These are phyloP conservation scores for Eubasilissa splendida DNA, from an alignment of 2,888 invertebrate species.

Conservation along the genomic window DNA sequence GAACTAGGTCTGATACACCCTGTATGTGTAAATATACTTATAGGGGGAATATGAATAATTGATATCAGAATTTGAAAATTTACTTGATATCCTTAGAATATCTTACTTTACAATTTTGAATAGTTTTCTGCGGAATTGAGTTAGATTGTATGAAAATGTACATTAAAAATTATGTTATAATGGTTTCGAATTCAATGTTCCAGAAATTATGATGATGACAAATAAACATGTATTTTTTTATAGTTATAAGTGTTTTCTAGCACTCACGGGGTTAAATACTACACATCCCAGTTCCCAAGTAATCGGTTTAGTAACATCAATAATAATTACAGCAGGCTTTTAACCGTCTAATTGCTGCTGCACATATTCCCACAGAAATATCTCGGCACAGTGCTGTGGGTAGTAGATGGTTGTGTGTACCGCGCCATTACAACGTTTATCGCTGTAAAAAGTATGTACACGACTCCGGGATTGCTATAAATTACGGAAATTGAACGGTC, in stretches of 20 bases:
- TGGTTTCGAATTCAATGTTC: too few relatives aligned
- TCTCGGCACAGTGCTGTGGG: neutral
- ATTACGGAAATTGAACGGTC: slow-evolving; percentile 26
- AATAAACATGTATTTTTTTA: too few relatives aligned
- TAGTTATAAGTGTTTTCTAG: neutral
- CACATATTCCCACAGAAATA: slow-evolving; percentile 29
- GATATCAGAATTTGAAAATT: too few relatives aligned
- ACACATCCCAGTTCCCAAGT: slow-evolving; percentile 14
- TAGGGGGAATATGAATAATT: too few relatives aligned
- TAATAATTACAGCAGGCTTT: slow-evolving; percentile 24
- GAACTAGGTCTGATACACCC: too few relatives aligned
- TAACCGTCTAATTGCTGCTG: slow-evolving; percentile 25
- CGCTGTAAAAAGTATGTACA: slow-evolving; percentile 17
- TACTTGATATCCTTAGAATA: too few relatives aligned
- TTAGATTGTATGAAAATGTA: too few relatives aligned
- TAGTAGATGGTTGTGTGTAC: neutral
- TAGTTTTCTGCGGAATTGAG: too few relatives aligned
- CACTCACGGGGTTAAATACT: slow-evolving; percentile 3
- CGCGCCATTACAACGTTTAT: slow-evolving; percentile 16
- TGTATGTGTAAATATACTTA: too few relatives aligned
- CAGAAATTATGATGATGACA: too few relatives aligned
- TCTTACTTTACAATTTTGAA: too few relatives aligned
- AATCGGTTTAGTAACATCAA: slow-evolving; percentile 23
- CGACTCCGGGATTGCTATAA: slow-evolving; percentile 4
- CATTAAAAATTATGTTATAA: too few relatives aligned